Evolutionary conservation across 2,888 invertebrate genomes (phyloP).

Genomic region (Dicycla oo): DNA sequence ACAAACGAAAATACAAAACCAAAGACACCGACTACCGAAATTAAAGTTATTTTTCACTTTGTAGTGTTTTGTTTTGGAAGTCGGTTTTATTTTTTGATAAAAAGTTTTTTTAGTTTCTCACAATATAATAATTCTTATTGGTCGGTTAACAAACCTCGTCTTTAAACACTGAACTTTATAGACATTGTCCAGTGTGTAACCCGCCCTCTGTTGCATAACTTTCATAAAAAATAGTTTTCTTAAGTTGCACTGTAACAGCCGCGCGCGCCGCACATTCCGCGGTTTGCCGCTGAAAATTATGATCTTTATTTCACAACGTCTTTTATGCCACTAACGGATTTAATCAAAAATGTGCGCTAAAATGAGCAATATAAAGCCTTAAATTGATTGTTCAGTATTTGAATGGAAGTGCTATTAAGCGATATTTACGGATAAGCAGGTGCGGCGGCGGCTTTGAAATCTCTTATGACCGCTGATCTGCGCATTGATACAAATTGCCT

Average conservation of each 20-base stretch:
- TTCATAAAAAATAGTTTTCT: slow-evolving; percentile 68
- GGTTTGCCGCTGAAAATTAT: slow-evolving; percentile 83
- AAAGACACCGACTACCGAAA: too few species aligned
- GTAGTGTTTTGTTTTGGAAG: too few species aligned
- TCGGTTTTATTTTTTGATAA: too few species aligned
- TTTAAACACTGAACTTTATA: slow-evolving; percentile 41
- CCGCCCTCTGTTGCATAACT: slow-evolving; percentile 61
- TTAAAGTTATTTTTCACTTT: too few species aligned
- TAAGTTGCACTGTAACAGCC: slow-evolving; percentile 66
- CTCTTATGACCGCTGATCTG: slow-evolving; percentile 78
- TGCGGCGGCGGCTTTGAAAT: slow-evolving; percentile 85
- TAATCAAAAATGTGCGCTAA: slow-evolving; percentile 59
- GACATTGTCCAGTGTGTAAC: slow-evolving; percentile 34
- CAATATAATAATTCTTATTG: background rate
- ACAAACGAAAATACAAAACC: too few species aligned
- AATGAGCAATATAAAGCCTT: slow-evolving; percentile 36
- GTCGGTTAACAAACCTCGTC: background rate
- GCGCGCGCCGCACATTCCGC: slow-evolving; percentile 81
- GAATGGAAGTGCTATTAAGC: slow-evolving; percentile 75
- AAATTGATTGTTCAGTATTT: slow-evolving; percentile 34
- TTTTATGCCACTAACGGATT: slow-evolving; percentile 41
- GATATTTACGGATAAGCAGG: slow-evolving; percentile 84
- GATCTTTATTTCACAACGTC: slow-evolving; percentile 61
- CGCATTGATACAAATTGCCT: slow-evolving; percentile 85
- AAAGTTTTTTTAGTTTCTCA: background rate